Base-by-base conservation (phyloP, 2,113 vertebrate species). In the Nicator chloris region DNA sequence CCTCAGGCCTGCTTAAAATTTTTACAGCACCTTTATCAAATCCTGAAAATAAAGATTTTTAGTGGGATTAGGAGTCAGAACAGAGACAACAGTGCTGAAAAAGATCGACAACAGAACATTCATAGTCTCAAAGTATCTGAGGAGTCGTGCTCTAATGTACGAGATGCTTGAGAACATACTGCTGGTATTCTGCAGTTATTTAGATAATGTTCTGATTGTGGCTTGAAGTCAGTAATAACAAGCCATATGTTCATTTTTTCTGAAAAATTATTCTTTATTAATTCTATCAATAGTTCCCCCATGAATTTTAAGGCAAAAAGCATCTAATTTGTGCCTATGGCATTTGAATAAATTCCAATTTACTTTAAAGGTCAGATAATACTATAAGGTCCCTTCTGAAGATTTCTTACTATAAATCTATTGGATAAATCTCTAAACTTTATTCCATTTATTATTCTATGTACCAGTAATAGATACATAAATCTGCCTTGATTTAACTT, bases 241-340 rank as follows among this genome's bases (percentile, higher is more conserved):
- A 94, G 90, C 95, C 96, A 96, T 96, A 95, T 95, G 94, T 94
- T 96, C 80, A 51, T 60, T 94, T 90, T 57, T 91, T 79, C 71
- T 92, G 72, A 95, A 92, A 95, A 84, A 84, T 37, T 80, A 75
- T 75, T 94, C 88, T 75, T 89, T 95, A 94, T 94, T 96, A 94
- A 93, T 94, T 93, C 82, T 88, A 92, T 82, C 85, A 83, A 59
- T 90, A 96, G 86, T 64, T 81, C 60, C 27, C 33, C 75, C 2
- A 6, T 45, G 82, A 92, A 88, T 94, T 90, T 65, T 33, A 78
- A 88, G 42, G 72, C 56, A 4, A 90, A 96, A 96, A 84, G 17
- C 40, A 75, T 47, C 39, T 39, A 71, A 90, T 88, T 57, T 94
- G 69, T 90, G 88, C 75, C 71, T 71, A 22, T 64, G 64, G 57